Evolutionary conservation across 2,113 vertebrate genomes (phyloP), one percentile per base, ranked within the genome.

Genomic region (Polyodon spathula): DNA sequence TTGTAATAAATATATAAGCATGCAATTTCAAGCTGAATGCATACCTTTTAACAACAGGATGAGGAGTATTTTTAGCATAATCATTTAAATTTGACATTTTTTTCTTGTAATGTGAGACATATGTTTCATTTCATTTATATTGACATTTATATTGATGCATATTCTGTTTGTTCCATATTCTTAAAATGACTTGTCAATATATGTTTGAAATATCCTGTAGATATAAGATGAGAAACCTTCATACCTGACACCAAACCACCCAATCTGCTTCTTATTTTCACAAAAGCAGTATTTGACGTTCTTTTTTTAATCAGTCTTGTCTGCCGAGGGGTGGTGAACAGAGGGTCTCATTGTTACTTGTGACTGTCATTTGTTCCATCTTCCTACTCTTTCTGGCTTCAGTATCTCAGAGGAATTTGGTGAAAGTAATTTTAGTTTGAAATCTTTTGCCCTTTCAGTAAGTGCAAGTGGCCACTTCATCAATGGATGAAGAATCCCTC

Each of bases 361-460:
- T 75, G 80, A 79, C 81, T 89, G 89, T 90, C 88, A 86, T 89
- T 85, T 83, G 80, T 83, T 76, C 79, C 82, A 75, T 89, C 75
- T 78, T 68, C 60, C 71, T 75, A 83, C 81, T 84, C 79, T 80
- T 82, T 87, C 74, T 87, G 88, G 85, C 89, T 91, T 90, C 87
- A 87, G 81, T 84, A 86, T 90, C 90, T 90, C 81, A 75, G 78
- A 78, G 85, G 84, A 88, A 86, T 92, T 90, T 86, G 85, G 86
- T 84, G 88, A 90, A 94, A 94, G 90, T 92, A 91, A 93, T 93
- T 93, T 87, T 88, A 89, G 88, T 90, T 91, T 76, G 84, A 94
- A 94, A 93, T 93, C 87, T 92, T 90, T 75, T 88, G 87, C 87
- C 88, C 88, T 90, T 89, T 90, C 82, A 81, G 81, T 86, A 83